These are phyloP conservation scores for Pitangus sulphuratus DNA, from an alignment of 2,797 vertebrate genomes.

Conservation along the genomic window DNA sequence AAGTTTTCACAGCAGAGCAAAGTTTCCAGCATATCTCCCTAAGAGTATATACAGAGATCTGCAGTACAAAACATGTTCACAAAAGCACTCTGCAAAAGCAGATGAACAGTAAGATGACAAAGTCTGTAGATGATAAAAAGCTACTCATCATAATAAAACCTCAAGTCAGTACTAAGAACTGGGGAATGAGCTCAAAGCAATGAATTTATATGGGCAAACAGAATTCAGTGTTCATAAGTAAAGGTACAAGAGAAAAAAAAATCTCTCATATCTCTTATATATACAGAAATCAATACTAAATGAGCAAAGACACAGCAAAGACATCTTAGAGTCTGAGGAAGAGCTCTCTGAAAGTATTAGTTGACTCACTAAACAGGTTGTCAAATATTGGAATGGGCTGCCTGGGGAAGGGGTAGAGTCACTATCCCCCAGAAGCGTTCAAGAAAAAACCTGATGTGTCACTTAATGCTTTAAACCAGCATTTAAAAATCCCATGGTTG, in stretches of 20 bases:
- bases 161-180: background rate
- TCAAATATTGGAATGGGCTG: background rate
- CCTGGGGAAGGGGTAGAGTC: background rate
- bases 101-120: background rate
- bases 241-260: background rate
- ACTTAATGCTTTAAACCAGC: background rate
- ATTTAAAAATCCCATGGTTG: background rate
- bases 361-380: background rate
- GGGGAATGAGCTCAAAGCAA: background rate
- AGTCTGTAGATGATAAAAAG: background rate
- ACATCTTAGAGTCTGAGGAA: background rate
- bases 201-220: background rate
- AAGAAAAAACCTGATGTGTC: background rate
- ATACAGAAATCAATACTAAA: background rate
- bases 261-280: accelerated
- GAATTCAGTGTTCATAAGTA: background rate
- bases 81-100: background rate
- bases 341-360: background rate
- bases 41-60: background rate
- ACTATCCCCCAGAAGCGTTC: background rate
- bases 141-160: background rate
- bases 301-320: background rate
- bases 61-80: background rate
- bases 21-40: background rate
- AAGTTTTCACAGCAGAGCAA: background rate